Evolutionary conservation across 2,113 vertebrate species (phyloP), one percentile per base, ranked within the genome.

Genomic region (Probosciger aterrimus): DNA sequence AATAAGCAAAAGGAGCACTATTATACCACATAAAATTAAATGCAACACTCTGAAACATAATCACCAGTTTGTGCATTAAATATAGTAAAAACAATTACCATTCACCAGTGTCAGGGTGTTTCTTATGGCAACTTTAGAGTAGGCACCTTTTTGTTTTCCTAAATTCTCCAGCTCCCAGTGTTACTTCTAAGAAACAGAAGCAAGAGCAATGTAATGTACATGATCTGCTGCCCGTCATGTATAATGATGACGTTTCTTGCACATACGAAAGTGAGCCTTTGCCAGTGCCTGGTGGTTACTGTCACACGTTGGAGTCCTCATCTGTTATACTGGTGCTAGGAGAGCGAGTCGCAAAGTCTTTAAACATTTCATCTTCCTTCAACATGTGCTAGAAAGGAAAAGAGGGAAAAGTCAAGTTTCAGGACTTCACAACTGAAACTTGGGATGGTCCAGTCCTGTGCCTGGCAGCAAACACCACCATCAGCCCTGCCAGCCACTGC

Each of bases 341-440:
- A 13, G 99, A 99, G 75, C 98, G 68, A 30, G 97, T 97, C 0
- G 98, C 98, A 82, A 98, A 97, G 95, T 99, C 99, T 92, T 98
- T 99, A 93, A 99, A 99, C 98, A 99, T 98, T 82, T 99, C 99
- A 1, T 99, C 99, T 62, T 99, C 99, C 95, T 99, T 99, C 64
- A 99, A 86, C 99, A 99, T 99, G 97, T 99, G 99, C 99, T 99
- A 94, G 23, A 96, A 95, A 69, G 88, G 55, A 94, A 96, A 73
- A 35, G 62, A 15, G 18, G 19, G 35, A 24, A 83, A 43, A 83
- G 82, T 71, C 67, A 83, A 44, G 15, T 30, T 23, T 63, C 62
- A 16, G 78, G 47, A 33, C 44, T 37, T 83, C 60, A 68, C 25
- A 67, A 2, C 50, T 84, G n/a, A 28, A 43, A 35, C 24, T 39